phyloP scores from a whole-genome alignment of 2,888 invertebrate species.

The Mesopsocus fuscifrons region DNA sequence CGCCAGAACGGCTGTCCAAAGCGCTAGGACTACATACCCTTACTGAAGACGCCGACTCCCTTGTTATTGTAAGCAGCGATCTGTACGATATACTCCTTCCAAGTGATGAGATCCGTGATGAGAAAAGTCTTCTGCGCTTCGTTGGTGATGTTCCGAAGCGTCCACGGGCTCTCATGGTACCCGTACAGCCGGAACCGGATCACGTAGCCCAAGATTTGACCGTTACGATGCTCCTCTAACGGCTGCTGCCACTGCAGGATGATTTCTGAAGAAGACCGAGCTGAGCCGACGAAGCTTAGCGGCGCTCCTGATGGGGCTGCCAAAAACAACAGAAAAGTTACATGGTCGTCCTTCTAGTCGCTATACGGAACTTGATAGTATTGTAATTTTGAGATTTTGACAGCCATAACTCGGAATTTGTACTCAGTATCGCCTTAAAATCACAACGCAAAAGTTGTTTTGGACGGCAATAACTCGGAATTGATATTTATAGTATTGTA shows the following conservation, averaged over 20 bases:
- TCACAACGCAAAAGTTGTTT: no score
- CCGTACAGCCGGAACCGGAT: constrained; percentile 81
- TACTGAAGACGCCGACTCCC: constrained; percentile 84
- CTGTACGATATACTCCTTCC: constrained; percentile 93
- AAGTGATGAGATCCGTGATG: constrained; percentile 84
- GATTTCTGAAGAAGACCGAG: constrained; percentile 84
- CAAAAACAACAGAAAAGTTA: constrained; percentile 17
- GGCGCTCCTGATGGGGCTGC: constrained; percentile 93
- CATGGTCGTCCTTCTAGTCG: no score
- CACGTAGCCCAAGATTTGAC: constrained; percentile 83
- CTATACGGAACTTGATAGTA: constrained; percentile 8
- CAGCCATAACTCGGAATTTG: neutral
- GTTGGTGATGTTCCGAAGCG: constrained; percentile 76
- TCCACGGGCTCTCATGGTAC: constrained; percentile 86
- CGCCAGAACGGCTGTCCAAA: no score
- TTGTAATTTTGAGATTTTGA: constrained; percentile 6
- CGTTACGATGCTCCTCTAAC: constrained; percentile 83
- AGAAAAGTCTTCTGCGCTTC: constrained; percentile 79
- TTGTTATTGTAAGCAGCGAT: constrained; percentile 95
- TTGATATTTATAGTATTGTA: no score
- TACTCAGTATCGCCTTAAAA: neutral
- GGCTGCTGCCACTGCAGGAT: constrained; percentile 97
- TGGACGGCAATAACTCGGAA: no score
- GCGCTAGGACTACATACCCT: constrained; percentile 68
- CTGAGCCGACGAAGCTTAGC: constrained; percentile 82